Evolutionary conservation across 2,888 invertebrate genomes (phyloP).

Genomic region (Peribatodes rhomboidaria): DNA sequence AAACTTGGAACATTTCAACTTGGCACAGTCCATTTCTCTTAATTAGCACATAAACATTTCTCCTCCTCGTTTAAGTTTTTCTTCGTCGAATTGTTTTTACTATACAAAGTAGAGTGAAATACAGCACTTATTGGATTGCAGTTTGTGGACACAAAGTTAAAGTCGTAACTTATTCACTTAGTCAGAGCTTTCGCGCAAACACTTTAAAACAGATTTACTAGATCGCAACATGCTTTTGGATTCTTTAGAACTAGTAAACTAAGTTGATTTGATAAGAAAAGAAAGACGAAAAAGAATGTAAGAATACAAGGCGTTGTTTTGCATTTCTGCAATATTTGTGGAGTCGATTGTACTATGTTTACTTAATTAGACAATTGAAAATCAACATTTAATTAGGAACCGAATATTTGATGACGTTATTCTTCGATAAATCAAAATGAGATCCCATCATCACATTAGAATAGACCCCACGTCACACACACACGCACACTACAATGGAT

Average conservation of each 20-base stretch:
- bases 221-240: constrained; percentile 1
- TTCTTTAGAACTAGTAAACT: background rate
- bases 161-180: constrained; percentile 33
- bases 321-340: too few species aligned
- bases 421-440: too few species aligned
- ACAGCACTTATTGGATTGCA: constrained; percentile 47
- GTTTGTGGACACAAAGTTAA: constrained; percentile 43
- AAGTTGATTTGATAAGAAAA: background rate
- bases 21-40: constrained; percentile 37
- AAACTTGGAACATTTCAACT: background rate
- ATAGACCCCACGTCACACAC: too few species aligned
- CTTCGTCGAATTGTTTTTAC: constrained; percentile 16
- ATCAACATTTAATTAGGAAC: too few species aligned
- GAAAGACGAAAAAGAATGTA: too few species aligned
- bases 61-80: constrained; percentile 3
- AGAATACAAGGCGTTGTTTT: too few species aligned
- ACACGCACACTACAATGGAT: too few species aligned
- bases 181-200: constrained; percentile 20
- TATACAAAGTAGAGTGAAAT: constrained; percentile 37
- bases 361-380: too few species aligned
- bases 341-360: too few species aligned
- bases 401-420: too few species aligned
- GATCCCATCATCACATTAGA: too few species aligned
- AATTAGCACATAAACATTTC: constrained; percentile 38
- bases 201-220: constrained; percentile 20